phyloP scores from a whole-genome alignment of 2,888 invertebrate genomes.

The Tyria jacobaeae region DNA sequence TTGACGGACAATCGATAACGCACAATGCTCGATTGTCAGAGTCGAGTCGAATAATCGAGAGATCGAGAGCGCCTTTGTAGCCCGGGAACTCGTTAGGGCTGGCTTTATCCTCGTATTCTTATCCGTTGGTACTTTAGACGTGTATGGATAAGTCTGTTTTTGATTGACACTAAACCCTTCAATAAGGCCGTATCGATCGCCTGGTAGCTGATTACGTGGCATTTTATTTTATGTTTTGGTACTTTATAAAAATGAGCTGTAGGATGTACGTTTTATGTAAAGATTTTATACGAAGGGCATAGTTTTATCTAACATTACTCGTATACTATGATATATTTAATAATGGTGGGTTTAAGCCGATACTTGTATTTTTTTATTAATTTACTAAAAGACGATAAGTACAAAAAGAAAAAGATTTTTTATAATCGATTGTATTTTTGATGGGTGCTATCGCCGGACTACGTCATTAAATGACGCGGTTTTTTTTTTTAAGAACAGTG shows the following conservation, averaged over 20 bases:
- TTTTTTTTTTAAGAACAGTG: too few species aligned
- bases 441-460: too few species aligned
- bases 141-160: slow-evolving; percentile 64
- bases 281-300: background rate
- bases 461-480: too few species aligned
- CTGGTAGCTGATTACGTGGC: slow-evolving; percentile 38
- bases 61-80: slow-evolving; percentile 64
- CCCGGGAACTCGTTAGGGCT: slow-evolving; percentile 61
- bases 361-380: too few species aligned
- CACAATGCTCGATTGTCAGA: slow-evolving; percentile 65
- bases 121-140: slow-evolving; percentile 58
- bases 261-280: background rate
- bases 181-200: slow-evolving; percentile 60
- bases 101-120: slow-evolving; percentile 60
- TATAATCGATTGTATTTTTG: too few species aligned
- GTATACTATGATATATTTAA: too few species aligned
- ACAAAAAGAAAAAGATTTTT: too few species aligned
- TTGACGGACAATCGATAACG: slow-evolving; percentile 57
- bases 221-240: slow-evolving; percentile 34
- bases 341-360: too few species aligned
- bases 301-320: background rate
- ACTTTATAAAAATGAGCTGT: slow-evolving; percentile 9
- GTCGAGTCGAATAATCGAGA: slow-evolving; percentile 64
- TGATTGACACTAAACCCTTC: slow-evolving; percentile 74
- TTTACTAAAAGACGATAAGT: too few species aligned